Base-by-base conservation (phyloP, 1,140 invertebrate species). In the Semibalanus balanoides region DNA sequence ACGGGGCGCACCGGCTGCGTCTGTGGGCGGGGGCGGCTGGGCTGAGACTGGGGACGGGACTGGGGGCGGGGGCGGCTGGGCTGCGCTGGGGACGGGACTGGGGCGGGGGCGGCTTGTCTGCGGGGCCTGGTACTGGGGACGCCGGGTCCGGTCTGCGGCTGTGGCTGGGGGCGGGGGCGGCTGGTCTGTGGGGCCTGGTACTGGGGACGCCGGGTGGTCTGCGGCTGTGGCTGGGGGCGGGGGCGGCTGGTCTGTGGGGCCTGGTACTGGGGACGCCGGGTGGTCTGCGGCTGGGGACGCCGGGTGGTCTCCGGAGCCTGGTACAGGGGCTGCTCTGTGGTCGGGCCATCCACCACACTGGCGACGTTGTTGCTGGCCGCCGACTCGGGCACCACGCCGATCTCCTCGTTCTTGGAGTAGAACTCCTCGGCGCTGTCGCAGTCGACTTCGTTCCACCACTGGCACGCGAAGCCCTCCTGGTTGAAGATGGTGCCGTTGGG, bases 401-500 rank as follows among this genome's bases (percentile, higher is more conserved):
- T 80, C 30, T 80, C 78, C 22, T 76, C 78, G 71, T 84, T 84
- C 11, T 82, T 76, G 11, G 73, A 76, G 74, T 91, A 80, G 90
- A 87, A 17, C 86, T 86, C 79, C 89, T 79, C 75, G 14, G 82
- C 75, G 17, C 76, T 76, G n/a, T 31, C 86, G 77, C 88, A 95
- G 81, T 94, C 89, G 0, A 95, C 93, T 81, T 95, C 94, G 84
- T 94, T 94, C 93, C 93, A 95, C 93, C 93, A 95, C 81, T 95
- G 93, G 80, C 94, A 95, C 31, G 91, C 88, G 80, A 95, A 94
- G 81, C 93, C 90, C 73, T 90, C 87, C 82, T 95, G 93, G 82
- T 93, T 93, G 82, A 95, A 96, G 74, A 95, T 86, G 0, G 94
- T 80, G 31, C 79, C 79, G 75, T 80, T 80, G 35, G 79, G 79